Evolutionary conservation across 2,113 vertebrate genomes (phyloP), one percentile per base, ranked within the genome.

Genomic region (Anseranas semipalmata): DNA sequence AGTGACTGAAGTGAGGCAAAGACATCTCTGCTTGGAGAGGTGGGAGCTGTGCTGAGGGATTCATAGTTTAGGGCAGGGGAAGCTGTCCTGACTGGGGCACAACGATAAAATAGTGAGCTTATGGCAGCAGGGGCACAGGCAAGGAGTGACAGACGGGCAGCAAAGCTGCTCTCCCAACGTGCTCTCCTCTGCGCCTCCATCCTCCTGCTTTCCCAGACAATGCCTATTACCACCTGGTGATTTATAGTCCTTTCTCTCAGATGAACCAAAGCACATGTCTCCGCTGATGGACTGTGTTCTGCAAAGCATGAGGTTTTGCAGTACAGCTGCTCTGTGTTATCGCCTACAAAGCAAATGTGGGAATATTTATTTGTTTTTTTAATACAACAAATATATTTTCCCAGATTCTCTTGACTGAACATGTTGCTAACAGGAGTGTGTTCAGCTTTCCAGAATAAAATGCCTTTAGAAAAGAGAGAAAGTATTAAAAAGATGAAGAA

Each of bases 241-340:
- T 96, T 95, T 96, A 96, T 62, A 79, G 84, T 21, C 90, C 74
- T 93, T 62, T 89, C 55, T 89, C 87, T 89, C 70, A 93, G 81
- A 92, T 93, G 95, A 92, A 85, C 86, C 94, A 85, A 95, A 96
- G 91, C 80, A 85, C 32, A 25, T 39, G 25, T 78, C 86, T 73
- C 50, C 66, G 65, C 62, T 96, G 89, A 95, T 93, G 80, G 89
- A 95, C 86, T 87, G 92, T 76, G 66, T 24, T 92, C 95, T 92
- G 89, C 90, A 93, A 93, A 95, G 92, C 92, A 85, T 93, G 81
- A 90, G 56, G 33, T 76, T 97, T 96, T 78, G 74, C 74, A 78
- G 30, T 48, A 75, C 85, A 93, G 79, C 90, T 93, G 92, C 43
- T 88, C 25, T 55, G 67, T 52, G 52, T 77, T 90, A 84, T 90